phyloP scores from a whole-genome alignment of 2,797 vertebrate species.

The Telmatherina bonti region DNA sequence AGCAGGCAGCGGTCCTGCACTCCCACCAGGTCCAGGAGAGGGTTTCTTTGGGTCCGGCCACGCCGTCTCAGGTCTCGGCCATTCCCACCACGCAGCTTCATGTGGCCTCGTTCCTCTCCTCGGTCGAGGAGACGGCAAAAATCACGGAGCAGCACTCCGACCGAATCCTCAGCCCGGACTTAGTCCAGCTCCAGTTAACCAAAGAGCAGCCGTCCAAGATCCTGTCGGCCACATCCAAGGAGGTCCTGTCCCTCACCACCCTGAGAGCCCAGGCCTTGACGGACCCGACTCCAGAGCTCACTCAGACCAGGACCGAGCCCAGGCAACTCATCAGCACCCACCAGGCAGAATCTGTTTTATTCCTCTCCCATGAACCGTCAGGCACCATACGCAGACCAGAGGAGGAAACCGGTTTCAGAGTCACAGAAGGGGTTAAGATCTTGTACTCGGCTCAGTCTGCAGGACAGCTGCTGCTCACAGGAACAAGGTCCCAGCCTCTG shows the following conservation, averaged over 20 bases:
- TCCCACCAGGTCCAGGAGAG: constrained; percentile 78
- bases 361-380: constrained; percentile 70
- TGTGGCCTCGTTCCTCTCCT: constrained; percentile 72
- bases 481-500: constrained; percentile 68
- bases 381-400: constrained; percentile 50
- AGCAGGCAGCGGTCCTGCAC: constrained; percentile 79
- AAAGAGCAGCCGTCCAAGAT: constrained; percentile 70
- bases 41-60: constrained; percentile 59
- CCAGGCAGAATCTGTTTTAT: constrained; percentile 66
- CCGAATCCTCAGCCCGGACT: constrained; percentile 78
- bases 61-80: constrained; percentile 64
- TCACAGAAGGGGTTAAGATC: constrained; percentile 80
- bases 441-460: constrained; percentile 76
- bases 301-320: constrained; percentile 60
- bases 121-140: constrained; percentile 78
- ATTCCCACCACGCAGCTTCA: constrained; percentile 74
- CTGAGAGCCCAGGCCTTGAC: constrained; percentile 62
- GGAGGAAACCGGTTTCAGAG: constrained; percentile 71
- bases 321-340: constrained; percentile 65
- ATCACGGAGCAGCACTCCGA: constrained; percentile 82
- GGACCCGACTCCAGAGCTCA: constrained; percentile 40
- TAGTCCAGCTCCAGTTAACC: constrained; percentile 59
- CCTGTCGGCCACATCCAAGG: constrained; percentile 77
- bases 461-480: constrained; percentile 68
- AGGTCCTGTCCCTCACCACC: constrained; percentile 69